A percentile compares a stretch with the other conserved stretches of the same genome.
These are phyloP conservation scores for Dolichotis patagonum DNA, from an alignment of 2,113 vertebrate genomes.

Conservation along the genomic window DNA sequence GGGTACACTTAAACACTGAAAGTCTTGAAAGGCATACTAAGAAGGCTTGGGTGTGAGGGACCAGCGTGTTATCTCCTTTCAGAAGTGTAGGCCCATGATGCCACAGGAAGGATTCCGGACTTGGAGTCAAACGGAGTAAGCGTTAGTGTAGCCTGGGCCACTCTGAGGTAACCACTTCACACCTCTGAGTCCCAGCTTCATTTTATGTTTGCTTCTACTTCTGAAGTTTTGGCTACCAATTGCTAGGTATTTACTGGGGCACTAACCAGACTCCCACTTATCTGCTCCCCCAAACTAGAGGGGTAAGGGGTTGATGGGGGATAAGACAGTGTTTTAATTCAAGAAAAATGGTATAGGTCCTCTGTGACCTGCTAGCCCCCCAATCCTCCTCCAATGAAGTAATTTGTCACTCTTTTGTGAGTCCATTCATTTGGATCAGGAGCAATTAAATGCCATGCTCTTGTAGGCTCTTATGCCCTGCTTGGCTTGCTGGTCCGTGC, in stretches of 20 bases:
- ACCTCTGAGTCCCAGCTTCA: background rate
- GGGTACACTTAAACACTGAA: background rate
- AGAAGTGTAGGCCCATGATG: fast-evolving
- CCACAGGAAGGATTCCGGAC: background rate
- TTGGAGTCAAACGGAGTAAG: background rate
- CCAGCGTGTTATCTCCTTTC: too few relatives aligned
- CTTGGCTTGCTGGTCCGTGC: too few relatives aligned
- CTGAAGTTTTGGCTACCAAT: background rate
- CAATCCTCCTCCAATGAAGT: background rate
- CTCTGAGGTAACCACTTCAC: background rate
- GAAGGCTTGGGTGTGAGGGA: background rate
- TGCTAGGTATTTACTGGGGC: background rate
- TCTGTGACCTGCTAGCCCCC: background rate
- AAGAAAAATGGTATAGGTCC: background rate
- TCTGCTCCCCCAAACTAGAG: background rate
- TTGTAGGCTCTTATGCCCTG: background rate
- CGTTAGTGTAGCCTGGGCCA: background rate
- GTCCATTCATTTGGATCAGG: background rate
- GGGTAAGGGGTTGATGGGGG: too few relatives aligned
- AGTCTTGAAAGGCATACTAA: background rate
- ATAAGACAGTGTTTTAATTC: background rate
- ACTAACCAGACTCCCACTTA: too few relatives aligned
- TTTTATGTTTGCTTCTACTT: background rate
- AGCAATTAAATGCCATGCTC: background rate
- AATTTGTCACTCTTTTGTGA: background rate